Conservation (phyloP, 2,797 vertebrate genomes). For the Pseudochirops cupreus region DNA sequence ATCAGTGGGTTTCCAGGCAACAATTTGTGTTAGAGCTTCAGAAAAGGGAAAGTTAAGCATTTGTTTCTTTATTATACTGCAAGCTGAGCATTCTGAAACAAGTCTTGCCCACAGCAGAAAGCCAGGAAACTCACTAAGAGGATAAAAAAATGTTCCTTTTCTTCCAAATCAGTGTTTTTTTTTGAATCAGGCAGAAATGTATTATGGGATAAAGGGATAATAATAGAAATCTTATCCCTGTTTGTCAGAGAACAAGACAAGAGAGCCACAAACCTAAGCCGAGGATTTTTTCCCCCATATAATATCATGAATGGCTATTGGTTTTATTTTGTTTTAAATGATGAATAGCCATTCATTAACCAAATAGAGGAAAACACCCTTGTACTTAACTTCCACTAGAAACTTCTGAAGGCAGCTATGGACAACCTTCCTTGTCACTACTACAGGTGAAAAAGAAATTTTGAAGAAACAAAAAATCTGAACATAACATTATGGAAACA, state of each 20-base stretch:
- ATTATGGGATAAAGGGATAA: background rate
- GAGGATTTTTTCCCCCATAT: background rate
- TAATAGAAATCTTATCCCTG: background rate
- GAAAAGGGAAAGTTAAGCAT: background rate
- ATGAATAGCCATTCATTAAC: background rate
- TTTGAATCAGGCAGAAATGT: background rate
- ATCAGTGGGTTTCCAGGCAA: background rate
- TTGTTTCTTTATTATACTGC: background rate
- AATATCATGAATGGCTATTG: background rate
- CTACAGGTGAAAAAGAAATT: background rate
- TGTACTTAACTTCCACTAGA: background rate
- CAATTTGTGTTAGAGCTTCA: background rate
- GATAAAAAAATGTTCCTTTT: background rate
- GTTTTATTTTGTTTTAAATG: background rate
- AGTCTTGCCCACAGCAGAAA: background rate
- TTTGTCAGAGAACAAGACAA: background rate
- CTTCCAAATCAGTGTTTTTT: background rate
- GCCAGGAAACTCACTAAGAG: background rate
- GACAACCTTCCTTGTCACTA: background rate
- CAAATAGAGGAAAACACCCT: background rate
- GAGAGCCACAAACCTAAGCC: background rate
- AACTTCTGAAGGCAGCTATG: background rate
- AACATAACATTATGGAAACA: background rate
- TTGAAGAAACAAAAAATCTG: background rate
- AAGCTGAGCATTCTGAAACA: background rate